A percentile compares a stretch with the other conserved stretches of the same genome.
phyloP scores from a whole-genome alignment of 2,113 vertebrate genomes.

The Podocnemis expansa region DNA sequence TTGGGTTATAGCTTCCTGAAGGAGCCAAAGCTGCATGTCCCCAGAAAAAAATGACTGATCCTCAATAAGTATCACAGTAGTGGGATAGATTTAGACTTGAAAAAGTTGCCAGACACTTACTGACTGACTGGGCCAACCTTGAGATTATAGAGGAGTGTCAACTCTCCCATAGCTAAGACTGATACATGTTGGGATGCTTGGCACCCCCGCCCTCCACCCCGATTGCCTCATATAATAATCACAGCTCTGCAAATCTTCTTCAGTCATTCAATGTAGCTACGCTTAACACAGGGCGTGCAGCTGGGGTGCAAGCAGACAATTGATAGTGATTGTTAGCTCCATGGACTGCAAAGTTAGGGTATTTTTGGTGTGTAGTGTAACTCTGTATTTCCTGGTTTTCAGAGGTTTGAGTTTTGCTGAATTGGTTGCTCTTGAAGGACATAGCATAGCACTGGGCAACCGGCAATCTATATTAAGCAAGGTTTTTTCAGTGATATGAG shows the following conservation, averaged over 20 bases:
- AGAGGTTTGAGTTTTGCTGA: neutral
- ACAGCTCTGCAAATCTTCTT: neutral
- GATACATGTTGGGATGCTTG: neutral
- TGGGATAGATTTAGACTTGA: neutral
- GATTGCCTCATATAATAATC: neutral
- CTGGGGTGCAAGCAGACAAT: neutral
- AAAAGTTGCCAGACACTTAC: neutral
- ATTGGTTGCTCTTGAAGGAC: neutral
- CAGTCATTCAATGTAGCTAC: neutral
- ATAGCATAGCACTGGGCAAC: neutral
- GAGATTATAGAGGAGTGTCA: neutral
- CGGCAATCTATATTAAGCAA: neutral
- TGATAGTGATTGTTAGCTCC: neutral
- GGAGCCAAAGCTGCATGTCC: neutral
- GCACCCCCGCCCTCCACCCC: neutral
- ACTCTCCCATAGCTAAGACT: neutral
- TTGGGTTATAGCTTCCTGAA: neutral
- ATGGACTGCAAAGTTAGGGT: neutral
- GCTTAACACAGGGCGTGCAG: neutral
- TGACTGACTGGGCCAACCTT: neutral
- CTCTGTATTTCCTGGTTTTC: neutral
- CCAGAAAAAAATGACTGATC: neutral
- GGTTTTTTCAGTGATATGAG: neutral
- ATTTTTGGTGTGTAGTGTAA: neutral
- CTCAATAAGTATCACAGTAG: neutral